These are phyloP conservation scores for Solenopsis fugax DNA, from an alignment of 1,140 invertebrate species.

Conservation along the genomic window DNA sequence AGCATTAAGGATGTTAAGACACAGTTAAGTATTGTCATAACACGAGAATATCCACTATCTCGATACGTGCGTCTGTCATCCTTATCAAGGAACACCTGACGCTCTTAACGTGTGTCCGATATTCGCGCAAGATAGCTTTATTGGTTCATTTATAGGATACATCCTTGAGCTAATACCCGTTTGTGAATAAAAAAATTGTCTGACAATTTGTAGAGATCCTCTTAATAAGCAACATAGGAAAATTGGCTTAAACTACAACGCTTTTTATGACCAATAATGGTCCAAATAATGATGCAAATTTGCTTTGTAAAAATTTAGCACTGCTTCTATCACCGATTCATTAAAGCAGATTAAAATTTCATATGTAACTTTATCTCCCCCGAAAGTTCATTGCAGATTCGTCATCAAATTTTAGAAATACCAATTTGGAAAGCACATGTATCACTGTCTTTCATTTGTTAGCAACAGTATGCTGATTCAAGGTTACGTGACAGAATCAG, in stretches of 20 bases:
- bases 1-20: background rate
- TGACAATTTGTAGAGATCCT: background rate
- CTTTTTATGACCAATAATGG: too few species aligned
- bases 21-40: background rate
- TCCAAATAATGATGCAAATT: constrained; percentile 8
- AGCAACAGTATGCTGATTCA: background rate
- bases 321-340: background rate
- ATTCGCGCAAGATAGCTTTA: constrained; percentile 14
- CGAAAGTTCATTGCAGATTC: background rate
- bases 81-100: constrained; percentile 34
- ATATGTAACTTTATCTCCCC: background rate
- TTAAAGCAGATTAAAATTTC: constrained; percentile 12
- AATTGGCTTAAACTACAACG: background rate
- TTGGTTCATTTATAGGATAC: background rate
- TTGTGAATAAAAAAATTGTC: constrained; percentile 37
- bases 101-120: constrained; percentile 6
- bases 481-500: background rate
- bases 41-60: constrained; percentile 13
- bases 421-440: background rate
- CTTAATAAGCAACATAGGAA: background rate
- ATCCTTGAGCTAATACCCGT: background rate
- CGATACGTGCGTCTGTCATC: constrained; percentile 2
- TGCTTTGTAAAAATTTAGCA: background rate
- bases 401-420: background rate
- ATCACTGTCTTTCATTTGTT: background rate